phyloP scores from a whole-genome alignment of 2,113 vertebrate genomes.

The Pteronura brasiliensis region DNA sequence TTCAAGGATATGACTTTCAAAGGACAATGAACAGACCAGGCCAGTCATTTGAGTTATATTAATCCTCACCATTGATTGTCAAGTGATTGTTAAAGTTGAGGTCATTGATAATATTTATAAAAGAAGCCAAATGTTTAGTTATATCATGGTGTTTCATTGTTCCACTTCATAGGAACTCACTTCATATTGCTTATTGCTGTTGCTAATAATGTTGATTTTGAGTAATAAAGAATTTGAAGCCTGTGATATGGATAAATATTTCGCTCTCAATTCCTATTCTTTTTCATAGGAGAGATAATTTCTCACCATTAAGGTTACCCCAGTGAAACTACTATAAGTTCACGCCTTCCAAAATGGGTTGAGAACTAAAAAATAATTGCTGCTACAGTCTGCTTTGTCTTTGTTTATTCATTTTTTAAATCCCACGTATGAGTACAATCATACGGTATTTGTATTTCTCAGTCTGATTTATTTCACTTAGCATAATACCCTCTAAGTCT shows the following conservation, averaged over 20 bases:
- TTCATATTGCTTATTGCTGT: not conserved
- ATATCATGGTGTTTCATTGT: not conserved
- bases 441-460: not conserved
- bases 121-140: not conserved
- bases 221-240: not conserved
- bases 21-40: not conserved
- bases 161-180: not conserved
- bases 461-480: not conserved
- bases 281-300: not conserved
- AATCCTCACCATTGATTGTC: not conserved
- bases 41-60: not conserved
- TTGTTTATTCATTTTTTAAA: not conserved
- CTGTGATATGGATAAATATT: not conserved
- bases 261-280: not conserved
- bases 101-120: not conserved
- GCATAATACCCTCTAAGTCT: not conserved
- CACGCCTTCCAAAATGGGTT: not conserved
- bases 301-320: not conserved
- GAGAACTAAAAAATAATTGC: slow-evolving; percentile 1
- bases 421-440: not conserved
- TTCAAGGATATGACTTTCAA: not conserved
- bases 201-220: not conserved
- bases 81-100: not conserved
- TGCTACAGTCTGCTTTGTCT: not conserved
- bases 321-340: not conserved